Evolutionary conservation across 2,797 vertebrate species (phyloP), one percentile per base, ranked within the genome.

Genomic region (Siniperca scherzeri): DNA sequence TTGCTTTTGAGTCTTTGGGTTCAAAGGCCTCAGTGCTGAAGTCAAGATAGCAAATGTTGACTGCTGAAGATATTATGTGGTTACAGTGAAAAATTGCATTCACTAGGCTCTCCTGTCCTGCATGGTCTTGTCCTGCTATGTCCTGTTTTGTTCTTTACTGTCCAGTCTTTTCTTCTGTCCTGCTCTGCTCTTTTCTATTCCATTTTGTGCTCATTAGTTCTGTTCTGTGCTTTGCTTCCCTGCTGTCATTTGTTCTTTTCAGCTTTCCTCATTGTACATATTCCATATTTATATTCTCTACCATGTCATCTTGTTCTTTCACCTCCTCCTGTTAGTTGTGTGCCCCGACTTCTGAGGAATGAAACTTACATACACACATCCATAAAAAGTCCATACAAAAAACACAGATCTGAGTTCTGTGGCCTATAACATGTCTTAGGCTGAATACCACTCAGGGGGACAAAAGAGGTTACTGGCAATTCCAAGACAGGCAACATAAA

Each of bases 221-320:
- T 56, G 72, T 27, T 84, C 27, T 60, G 70, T 65, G 65, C 62
- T 66, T 10, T 0, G 36, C 70, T 62, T 81, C 85, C 88, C 89
- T 78, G 84, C 84, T 88, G 88, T 83, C 79, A 79, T 78, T 83
- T 77, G 22, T 50, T 86, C 81, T 78, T 77, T 76, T 62, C 70
- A 77, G 69, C 64, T 81, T 70, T 42, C 42, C 78, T 70, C 76
- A 83, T 70, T 74, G 81, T 82, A 82, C 64, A 84, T 87, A 62
- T 88, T 87, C 83, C 83, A 85, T 87, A 86, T 85, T 83, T 89
- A 68, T 85, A 76, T n/a, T 55, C 38, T 62, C 65, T 64, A 13
- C 68, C 70, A 22, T 78, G 78, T 84, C 75, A 85, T 86, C 76
- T 84, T 38, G 57, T 80, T 77, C 78, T 57, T 21, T 81, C 68